phyloP scores from a whole-genome alignment of 1,140 invertebrate genomes.

The Drosophila pseudoobscura region DNA sequence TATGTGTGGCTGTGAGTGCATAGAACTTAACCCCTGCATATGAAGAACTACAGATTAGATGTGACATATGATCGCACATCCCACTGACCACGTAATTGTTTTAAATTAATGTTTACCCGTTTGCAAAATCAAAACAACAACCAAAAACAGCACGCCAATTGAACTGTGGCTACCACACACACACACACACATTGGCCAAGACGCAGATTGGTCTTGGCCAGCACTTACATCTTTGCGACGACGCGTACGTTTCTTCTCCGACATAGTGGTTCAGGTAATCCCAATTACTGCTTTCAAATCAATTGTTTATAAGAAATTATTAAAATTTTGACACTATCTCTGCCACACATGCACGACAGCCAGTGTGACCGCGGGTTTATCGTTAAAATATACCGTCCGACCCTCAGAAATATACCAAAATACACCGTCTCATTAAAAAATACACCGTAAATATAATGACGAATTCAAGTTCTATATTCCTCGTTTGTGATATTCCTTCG shows the following conservation, averaged over 20 bases:
- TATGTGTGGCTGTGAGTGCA: constrained; percentile 2
- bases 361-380: neutral
- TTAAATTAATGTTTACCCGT: constrained; percentile 12
- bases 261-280: constrained; percentile 55
- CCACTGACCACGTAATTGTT: constrained; percentile 1
- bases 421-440: no score
- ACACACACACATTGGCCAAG: constrained; percentile 2
- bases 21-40: constrained; percentile 46
- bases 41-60: neutral
- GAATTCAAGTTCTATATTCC: no score
- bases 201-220: constrained; percentile 6
- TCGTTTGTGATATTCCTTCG: no score
- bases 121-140: constrained; percentile 56
- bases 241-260: constrained; percentile 80
- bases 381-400: no score
- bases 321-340: constrained; percentile 36
- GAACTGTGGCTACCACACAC: constrained; percentile 37
- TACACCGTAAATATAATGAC: no score
- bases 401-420: no score
- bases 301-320: constrained; percentile 30
- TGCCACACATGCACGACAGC: constrained; percentile 66
- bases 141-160: constrained; percentile 61
- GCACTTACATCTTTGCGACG: constrained; percentile 83
- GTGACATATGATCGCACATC: constrained; percentile 8
- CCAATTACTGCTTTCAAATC: constrained; percentile 29